Conservation (phyloP, 2,888 invertebrate genomes). For the Hartigia nigra region DNA sequence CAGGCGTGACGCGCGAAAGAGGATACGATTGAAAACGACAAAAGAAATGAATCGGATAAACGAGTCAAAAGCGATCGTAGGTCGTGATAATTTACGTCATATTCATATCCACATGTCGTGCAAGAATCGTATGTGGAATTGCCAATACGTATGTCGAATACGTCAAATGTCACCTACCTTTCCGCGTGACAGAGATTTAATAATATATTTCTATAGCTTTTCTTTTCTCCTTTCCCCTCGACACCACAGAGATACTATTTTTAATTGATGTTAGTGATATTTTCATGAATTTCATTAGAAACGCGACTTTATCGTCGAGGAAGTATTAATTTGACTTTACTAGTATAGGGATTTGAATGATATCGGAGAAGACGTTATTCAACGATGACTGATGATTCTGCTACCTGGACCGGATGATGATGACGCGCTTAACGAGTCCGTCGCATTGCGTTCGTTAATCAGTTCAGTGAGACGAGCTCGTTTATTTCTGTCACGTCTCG, state of each 20-base stretch:
- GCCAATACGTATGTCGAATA: neutral
- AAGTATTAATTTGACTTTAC: neutral
- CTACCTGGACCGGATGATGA: neutral
- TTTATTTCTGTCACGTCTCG: neutral
- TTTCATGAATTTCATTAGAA: neutral
- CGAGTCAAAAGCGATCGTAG: neutral
- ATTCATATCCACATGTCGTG: neutral
- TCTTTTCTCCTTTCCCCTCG: too few species aligned
- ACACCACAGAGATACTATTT: too few species aligned
- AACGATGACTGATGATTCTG: neutral
- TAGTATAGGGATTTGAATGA: neutral
- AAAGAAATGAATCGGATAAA: neutral
- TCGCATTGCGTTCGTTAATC: too few species aligned
- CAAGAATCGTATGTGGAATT: neutral
- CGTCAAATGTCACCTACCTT: neutral
- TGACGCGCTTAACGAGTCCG: neutral
- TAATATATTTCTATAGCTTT: too few species aligned
- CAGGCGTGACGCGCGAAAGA: neutral
- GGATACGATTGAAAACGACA: neutral
- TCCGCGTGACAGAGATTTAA: neutral
- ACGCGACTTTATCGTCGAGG: neutral
- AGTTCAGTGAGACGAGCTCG: too few species aligned
- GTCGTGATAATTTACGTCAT: neutral
- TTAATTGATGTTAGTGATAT: neutral
- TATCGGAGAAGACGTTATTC: neutral